These are phyloP conservation scores for Blera fallax DNA, from an alignment of 2,888 invertebrate species.

Conservation along the genomic window DNA sequence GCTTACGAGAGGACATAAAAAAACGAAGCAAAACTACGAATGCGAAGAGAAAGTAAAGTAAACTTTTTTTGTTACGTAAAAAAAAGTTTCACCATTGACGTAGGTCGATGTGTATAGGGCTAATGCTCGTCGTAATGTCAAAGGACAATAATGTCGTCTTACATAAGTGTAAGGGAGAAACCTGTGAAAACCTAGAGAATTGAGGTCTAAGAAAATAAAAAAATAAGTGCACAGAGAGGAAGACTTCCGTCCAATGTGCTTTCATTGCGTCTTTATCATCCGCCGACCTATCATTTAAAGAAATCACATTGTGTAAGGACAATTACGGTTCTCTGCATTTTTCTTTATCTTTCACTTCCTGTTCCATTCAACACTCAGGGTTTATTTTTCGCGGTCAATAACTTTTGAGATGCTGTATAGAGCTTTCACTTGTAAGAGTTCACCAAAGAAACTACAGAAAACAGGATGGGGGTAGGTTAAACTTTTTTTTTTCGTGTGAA, in stretches of 20 bases:
- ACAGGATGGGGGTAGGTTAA: background rate
- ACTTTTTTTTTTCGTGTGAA: background rate
- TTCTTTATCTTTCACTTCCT: constrained; percentile 15
- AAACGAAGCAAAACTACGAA: background rate
- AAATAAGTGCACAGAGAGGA: background rate
- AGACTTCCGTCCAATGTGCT: constrained; percentile 36
- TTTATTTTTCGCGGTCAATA: constrained; percentile 66
- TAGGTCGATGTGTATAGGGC: constrained; percentile 6
- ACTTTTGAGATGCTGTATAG: constrained; percentile 43
- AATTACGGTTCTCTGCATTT: constrained; percentile 50
- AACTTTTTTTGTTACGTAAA: constrained; percentile 35
- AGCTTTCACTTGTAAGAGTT: constrained; percentile 35
- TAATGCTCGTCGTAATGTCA: constrained; percentile 29
- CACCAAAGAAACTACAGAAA: constrained; percentile 5
- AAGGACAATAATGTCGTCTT: constrained; percentile 57
- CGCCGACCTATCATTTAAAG: constrained; percentile 50
- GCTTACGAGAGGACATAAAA: background rate
- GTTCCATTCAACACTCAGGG: constrained; percentile 50
- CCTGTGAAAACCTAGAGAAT: constrained; percentile 39
- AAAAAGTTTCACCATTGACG: constrained; percentile 28
- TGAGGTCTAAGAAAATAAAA: background rate
- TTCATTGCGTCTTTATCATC: constrained; percentile 52
- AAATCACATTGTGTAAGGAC: constrained; percentile 66
- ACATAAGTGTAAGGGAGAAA: constrained; percentile 37
- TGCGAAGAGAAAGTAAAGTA: constrained; percentile 10